Conservation (phyloP, 2,113 vertebrate species). For the Oxyura jamaicensis region DNA sequence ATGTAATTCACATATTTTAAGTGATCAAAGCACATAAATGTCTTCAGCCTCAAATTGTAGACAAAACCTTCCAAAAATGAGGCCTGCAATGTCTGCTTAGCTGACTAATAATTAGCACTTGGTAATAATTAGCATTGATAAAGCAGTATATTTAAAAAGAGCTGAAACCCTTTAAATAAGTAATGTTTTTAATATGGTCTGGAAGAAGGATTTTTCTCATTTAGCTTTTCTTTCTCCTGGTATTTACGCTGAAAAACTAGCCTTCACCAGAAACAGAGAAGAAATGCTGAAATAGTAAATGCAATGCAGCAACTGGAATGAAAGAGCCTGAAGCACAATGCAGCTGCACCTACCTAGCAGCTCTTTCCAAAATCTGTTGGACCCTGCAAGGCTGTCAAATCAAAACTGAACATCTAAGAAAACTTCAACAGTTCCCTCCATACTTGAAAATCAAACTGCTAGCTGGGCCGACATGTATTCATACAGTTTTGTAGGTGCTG, state of each 20-base stretch:
- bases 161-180: background rate
- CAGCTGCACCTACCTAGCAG: background rate
- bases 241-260: background rate
- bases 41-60: background rate
- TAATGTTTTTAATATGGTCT: background rate
- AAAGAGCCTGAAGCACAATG: background rate
- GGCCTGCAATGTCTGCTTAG: background rate
- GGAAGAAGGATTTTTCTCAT: background rate
- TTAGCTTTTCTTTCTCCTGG: background rate
- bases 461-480: background rate
- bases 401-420: background rate
- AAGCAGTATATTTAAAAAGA: background rate
- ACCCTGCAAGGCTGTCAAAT: background rate
- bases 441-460: background rate
- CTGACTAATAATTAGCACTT: background rate
- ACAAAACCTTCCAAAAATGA: background rate
- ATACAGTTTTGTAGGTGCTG: background rate
- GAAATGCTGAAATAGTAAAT: background rate
- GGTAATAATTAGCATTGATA: background rate
- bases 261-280: background rate
- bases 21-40: background rate
- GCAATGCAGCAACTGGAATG: background rate
- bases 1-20: background rate
- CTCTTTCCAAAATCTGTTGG: background rate
- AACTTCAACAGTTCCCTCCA: background rate